Evolutionary conservation across 35 echinoderm and acorn worm genomes (phyloP).

Genomic region (Apostichopus californicus): DNA sequence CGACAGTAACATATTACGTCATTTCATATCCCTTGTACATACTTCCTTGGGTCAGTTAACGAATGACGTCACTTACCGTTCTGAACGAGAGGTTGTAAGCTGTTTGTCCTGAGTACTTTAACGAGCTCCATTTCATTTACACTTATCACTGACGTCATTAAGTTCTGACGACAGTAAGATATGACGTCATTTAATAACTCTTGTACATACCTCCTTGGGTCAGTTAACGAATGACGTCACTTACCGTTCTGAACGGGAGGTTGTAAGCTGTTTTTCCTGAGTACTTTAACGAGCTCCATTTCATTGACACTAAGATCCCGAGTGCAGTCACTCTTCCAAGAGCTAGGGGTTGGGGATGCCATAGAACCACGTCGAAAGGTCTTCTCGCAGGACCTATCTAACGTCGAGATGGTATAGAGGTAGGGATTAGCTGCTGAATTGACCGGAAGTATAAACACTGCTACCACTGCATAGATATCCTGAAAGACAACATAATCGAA

Average conservation of each 20-base stretch:
- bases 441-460: constrained; percentile 86
- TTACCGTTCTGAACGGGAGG: constrained; percentile 28
- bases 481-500: constrained; percentile 26
- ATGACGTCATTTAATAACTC: no score
- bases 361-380: constrained; percentile 33
- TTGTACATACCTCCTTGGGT: no score
- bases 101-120: constrained; percentile 47
- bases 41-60: no score
- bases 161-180: no score
- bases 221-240: background rate
- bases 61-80: background rate
- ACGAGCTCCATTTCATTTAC: constrained; percentile 65
- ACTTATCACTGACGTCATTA: no score
- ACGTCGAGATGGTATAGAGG: constrained; percentile 89
- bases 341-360: constrained; percentile 61
- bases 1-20: no score
- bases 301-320: constrained; percentile 81
- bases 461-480: constrained; percentile 87
- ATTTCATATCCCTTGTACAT: no score
- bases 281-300: constrained; percentile 69
- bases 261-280: constrained; percentile 49
- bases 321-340: constrained; percentile 83
- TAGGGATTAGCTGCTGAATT: constrained; percentile 87
- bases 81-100: constrained; percentile 17
- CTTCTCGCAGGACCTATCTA: constrained; percentile 61